These are phyloP conservation scores for Parapristionchus giblindavisi DNA, from an alignment of 2,888 invertebrate species.

Conservation along the genomic window DNA sequence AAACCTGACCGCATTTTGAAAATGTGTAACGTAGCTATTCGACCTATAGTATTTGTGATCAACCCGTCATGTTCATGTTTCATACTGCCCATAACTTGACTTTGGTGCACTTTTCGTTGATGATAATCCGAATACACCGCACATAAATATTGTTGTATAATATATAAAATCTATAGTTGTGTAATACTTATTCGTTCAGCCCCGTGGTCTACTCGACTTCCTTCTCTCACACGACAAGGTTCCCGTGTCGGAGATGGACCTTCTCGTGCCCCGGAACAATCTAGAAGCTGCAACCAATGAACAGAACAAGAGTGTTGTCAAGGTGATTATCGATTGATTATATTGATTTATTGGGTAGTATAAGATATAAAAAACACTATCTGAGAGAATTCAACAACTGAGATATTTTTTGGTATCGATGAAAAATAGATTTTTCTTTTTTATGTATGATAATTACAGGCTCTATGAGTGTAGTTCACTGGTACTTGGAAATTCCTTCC, in stretches of 20 bases:
- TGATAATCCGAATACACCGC: not conserved
- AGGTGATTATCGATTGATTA: not conserved
- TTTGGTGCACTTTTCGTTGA: not conserved
- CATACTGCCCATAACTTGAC: too few species aligned
- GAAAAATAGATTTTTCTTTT: not conserved
- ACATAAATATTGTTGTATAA: too few species aligned
- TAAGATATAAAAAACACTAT: not conserved
- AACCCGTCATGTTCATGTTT: too few species aligned
- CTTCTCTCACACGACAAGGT: conserved; percentile 87
- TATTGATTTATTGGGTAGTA: not conserved
- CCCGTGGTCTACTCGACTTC: conserved; percentile 87
- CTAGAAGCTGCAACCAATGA: conserved; percentile 81
- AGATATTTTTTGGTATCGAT: too few species aligned
- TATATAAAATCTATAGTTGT: not conserved
- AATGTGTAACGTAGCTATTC: too few species aligned
- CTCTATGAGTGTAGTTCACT: too few species aligned
- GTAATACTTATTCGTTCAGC: conserved; percentile 75
- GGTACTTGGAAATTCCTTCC: too few species aligned
- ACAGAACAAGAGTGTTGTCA: conserved; percentile 42
- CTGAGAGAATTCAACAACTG: too few species aligned
- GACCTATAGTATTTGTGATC: too few species aligned
- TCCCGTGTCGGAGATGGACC: conserved; percentile 76
- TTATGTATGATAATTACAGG: too few species aligned
- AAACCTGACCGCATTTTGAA: too few species aligned
- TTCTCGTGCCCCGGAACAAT: conserved; percentile 82